Base-by-base conservation (phyloP, 1,140 invertebrate species). In the Brachionus asplanchnoidis region DNA sequence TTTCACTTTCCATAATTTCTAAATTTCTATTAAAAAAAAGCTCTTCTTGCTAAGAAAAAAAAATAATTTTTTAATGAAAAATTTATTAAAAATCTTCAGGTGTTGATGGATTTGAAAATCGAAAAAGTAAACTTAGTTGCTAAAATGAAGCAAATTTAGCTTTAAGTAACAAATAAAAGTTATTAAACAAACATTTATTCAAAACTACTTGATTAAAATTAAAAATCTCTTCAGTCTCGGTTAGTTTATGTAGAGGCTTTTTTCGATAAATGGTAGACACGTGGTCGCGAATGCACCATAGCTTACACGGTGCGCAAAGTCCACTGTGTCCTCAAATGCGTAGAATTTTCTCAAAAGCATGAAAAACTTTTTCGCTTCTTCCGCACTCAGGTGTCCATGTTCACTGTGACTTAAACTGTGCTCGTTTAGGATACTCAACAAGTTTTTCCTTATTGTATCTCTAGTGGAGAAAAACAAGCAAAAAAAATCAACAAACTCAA, bases 401-500 rank as follows among this genome's bases (percentile, higher is more conserved):
- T 68, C 32, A 11, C n/a, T 28, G n/a, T 68, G 79, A 8, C 36
- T 60, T 17, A 65, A 1, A 26, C 17, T 32, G 44, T 82, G 53
- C 32, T 60, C 79, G 36, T 82, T 82, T 44, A 82, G n/a, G 12
- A 82, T 20, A 32, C 53, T 65, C 26, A 65, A 26, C 36, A 82
- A 68, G 40, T 82, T 82, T 60, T 82, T 68, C n/a, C 11, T 23
- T 14, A 82, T 42, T 9, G 50, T 82, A 26, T 44, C 6, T 44
- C 53, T 46, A 14, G n/a, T 82, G 1, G 79, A 42, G 60, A 82
- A 82, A 68, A 65, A 65, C n/a, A 82, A 46, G 60, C 53, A 65
- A 60, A 82, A 82, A 82, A 82, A 82, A 28, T 82, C 79, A 14
- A 82, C 36, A 42, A 82, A 46, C 32, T 82, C 79, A 28, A 60